Evolutionary conservation across 2,888 invertebrate genomes (phyloP), one percentile per base, ranked within the genome.

Genomic region (Hypsopygia costalis): DNA sequence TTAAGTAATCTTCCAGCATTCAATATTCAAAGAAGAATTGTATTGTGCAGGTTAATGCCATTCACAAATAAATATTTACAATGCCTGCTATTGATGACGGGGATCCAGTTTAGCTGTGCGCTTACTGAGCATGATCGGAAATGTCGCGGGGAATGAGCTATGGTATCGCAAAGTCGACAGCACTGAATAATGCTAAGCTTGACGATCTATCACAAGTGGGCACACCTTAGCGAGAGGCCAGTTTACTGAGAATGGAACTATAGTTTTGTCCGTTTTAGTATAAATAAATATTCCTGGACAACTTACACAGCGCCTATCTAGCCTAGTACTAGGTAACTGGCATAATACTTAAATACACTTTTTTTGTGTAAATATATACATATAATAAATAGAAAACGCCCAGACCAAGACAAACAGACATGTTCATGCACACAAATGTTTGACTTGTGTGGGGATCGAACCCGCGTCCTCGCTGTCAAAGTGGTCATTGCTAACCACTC

Each of bases 161-260:
- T 39, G 32, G 39, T 39, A 33, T 39, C 32, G 32, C 32, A 16
- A 28, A 39, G 10, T 32, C 33, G 38, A 27, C 33, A n/a, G 32
- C 33, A 25, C 39, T 39, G 39, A 39, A 39, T 39, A 33, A 33
- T 39, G 31, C 38, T 38, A 33, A 39, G 33, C 33, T 39, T 39
- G 39, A 39, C 33, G 39, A 39, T 39, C 33, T 39, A 39, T 39
- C 39, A 39, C 33, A 20, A 33, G 28, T 25, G 25, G 25, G 33
- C 27, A 39, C 39, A 28, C 39, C 39, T 39, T 39, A 16, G 25
- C 10, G 11, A 32, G 38, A 21, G 28, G 20, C 16, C 33, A 28
- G 27, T 31, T 33, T 33, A 27, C 39, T 27, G 25, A 3, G 20
- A 39, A 39, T 10, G 27, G 28, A 32, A 27, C 16, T 27, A 33